Conservation (phyloP, 2,888 invertebrate species). For the Anodontia alba region DNA sequence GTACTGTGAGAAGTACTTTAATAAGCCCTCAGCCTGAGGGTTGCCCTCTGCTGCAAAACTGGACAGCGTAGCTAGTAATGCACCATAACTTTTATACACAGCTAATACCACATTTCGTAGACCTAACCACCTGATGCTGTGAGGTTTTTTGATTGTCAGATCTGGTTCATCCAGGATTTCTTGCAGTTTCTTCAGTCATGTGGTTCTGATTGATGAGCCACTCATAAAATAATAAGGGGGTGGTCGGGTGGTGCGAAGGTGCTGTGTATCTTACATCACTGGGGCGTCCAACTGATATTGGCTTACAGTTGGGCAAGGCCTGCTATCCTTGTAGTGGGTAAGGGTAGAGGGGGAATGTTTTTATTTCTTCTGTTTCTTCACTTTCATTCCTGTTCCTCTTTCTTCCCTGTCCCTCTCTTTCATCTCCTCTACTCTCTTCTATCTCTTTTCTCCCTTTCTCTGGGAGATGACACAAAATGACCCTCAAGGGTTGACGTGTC, state of each 20-base stretch:
- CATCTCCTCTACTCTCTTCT: too few relatives aligned
- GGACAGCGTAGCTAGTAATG: constrained; percentile 31
- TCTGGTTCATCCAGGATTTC: constrained; percentile 31
- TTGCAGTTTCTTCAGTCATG: constrained; percentile 30
- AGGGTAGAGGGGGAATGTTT: too few relatives aligned
- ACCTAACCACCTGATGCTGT: constrained; percentile 36
- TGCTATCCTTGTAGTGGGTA: too few relatives aligned
- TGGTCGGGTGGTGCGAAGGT: too few relatives aligned
- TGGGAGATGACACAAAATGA: too few relatives aligned
- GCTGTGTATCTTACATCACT: too few relatives aligned
- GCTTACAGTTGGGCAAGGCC: too few relatives aligned
- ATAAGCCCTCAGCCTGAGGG: neutral
- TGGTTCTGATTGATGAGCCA: constrained; percentile 21
- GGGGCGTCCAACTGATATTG: neutral
- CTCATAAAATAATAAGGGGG: constrained; percentile 34
- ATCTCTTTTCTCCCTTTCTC: too few relatives aligned
- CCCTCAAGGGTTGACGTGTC: too few relatives aligned
- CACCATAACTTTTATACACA: constrained; percentile 26
- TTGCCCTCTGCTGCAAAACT: constrained; percentile 29
- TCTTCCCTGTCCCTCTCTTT: too few relatives aligned
- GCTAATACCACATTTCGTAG: constrained; percentile 30
- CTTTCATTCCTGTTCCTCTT: too few relatives aligned
- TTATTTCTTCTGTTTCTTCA: too few relatives aligned
- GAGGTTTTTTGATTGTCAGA: constrained; percentile 32
- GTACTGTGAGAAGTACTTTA: constrained; percentile 25